Evolutionary conservation across 1,140 invertebrate genomes (phyloP), one percentile per base, ranked within the genome.

Genomic region (Maconellicoccus hirsutus): DNA sequence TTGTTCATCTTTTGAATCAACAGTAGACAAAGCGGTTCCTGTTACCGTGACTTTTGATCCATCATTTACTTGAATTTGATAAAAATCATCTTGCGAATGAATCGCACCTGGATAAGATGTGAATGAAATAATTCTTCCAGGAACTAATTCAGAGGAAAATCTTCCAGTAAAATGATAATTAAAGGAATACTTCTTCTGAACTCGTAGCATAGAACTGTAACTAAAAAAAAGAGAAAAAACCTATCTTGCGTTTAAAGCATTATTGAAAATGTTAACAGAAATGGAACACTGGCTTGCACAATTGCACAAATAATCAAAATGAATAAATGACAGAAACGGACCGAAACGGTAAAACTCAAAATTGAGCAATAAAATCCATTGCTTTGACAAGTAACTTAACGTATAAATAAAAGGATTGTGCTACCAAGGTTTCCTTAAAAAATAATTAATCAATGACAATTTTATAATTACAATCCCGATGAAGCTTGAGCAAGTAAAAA

Each of bases 111-210:
- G 93, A 79, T 96, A 97, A 0, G 93, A 90, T 0, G 93, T 90
- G 79, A 95, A 93, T 8, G 86, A 84, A 3, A 82, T 79, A 7
- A 79, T 77, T 70, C 80, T 79, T 0, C 89, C 89, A 0, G 89
- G 86, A 23, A 89, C 85, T 1, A 80, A 75, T 8, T 80, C 75
- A 39, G 83, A n/a, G n/a, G n/a, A n/a, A n/a, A n/a, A n/a, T n/a
- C n/a, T n/a, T 0, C 84, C 81, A 38, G 84, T 82, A 26, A 82
- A 77, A 73, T 89, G 89, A 76, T 88, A 94, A 73, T 85, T 85
- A 71, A 96, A 87, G 75, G 89, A 89, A 80, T 97, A 97, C 72
- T 87, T 87, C 79, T 98, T 98, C 75, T 95, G 81, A 19, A 97
- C 86, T 74, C 93, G 83, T 69, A 95, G 81, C 94, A 98, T 96